Evolutionary conservation across 2,888 invertebrate genomes (phyloP).

Genomic region (Ochlodes sylvanus): DNA sequence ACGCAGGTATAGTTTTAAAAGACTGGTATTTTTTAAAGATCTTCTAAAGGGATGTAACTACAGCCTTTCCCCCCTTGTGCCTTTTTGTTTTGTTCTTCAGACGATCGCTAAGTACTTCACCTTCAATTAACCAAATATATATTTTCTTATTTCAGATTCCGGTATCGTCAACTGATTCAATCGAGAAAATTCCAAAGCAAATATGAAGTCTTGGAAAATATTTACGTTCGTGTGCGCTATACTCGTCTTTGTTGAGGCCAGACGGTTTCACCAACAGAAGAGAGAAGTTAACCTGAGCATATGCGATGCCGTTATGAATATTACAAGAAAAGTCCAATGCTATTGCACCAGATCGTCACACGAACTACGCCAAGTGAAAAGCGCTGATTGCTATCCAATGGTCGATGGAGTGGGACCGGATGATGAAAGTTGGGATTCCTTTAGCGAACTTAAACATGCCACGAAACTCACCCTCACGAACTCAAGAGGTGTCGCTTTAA

Average conservation of each 20-base stretch:
- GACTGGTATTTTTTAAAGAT: too few species aligned
- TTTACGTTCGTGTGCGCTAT: constrained; percentile 56
- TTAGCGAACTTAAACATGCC: constrained; percentile 86
- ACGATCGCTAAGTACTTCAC: too few species aligned
- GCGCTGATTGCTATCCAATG: constrained; percentile 89
- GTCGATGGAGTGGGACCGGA: constrained; percentile 82
- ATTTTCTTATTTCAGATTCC: constrained; percentile 58
- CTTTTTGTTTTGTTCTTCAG: too few species aligned
- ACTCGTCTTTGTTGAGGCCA: constrained; percentile 61
- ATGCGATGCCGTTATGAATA: constrained; percentile 65
- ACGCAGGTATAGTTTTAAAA: too few species aligned
- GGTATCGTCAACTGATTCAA: constrained; percentile 31
- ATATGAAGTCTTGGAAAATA: constrained; percentile 64
- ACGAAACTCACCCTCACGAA: constrained; percentile 88
- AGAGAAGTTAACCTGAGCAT: constrained; percentile 57
- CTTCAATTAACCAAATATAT: constrained; percentile 12
- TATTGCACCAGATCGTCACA: constrained; percentile 59
- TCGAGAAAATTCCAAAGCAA: constrained; percentile 30
- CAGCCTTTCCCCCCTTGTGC: too few species aligned
- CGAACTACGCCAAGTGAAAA: constrained; percentile 71
- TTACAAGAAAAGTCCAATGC: constrained; percentile 67
- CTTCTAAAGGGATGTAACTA: too few species aligned
- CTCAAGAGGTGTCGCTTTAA: constrained; percentile 86
- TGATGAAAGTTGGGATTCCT: constrained; percentile 88
- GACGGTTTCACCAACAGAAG: constrained; percentile 55